Percentiles rank a stretch among this genome's conserved stretches.
These are phyloP conservation scores for Calidris pugnax DNA, from an alignment of 2,113 vertebrate species.

Conservation along the genomic window DNA sequence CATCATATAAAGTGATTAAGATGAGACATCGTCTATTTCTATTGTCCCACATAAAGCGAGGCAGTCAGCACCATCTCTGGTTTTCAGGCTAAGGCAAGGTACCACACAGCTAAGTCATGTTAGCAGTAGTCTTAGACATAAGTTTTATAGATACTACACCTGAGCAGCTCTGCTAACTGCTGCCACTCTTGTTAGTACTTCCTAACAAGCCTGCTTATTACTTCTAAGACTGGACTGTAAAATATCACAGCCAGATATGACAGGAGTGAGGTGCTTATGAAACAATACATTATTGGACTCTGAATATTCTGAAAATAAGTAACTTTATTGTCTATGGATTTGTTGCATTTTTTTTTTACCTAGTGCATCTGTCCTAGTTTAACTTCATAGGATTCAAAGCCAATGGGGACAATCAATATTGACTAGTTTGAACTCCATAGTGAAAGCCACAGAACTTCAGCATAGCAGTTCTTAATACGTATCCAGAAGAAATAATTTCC, in stretches of 20 bases:
- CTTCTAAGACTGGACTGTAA: background rate
- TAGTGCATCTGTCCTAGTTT: background rate
- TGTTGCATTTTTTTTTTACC: background rate
- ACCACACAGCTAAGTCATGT: background rate
- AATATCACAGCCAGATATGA: background rate
- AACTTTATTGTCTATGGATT: background rate
- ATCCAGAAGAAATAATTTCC: background rate
- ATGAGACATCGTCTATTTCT: background rate
- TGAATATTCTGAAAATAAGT: background rate
- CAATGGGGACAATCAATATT: background rate
- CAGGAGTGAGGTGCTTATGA: background rate
- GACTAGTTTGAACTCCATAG: background rate
- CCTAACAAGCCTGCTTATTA: background rate
- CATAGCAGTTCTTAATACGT: background rate
- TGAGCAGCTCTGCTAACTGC: background rate
- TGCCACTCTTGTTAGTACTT: background rate
- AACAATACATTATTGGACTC: background rate
- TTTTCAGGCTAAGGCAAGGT: background rate
- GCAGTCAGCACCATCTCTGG: background rate
- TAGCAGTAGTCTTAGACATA: background rate
- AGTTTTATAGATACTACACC: background rate
- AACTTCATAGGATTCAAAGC: background rate
- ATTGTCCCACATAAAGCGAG: background rate
- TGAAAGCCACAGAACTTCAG: background rate
- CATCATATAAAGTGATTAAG: background rate